A percentile compares a stretch with the other conserved stretches of the same genome.
Evolutionary conservation across 2,113 vertebrate genomes (phyloP).

Genomic region (Cottus gobio): DNA sequence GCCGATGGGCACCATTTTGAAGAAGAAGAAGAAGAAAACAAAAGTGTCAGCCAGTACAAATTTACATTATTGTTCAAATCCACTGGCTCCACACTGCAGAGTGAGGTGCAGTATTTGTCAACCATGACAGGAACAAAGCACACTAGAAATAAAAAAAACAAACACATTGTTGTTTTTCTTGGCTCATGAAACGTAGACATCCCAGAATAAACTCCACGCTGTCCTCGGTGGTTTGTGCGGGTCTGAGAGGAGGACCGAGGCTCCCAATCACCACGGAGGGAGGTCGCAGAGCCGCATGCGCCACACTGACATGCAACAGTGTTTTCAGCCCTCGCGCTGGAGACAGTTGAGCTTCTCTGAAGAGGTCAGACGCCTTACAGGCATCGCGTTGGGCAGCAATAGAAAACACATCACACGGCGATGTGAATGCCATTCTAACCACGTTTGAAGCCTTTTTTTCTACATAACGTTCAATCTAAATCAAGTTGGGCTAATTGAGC

Average conservation of each 20-base stretch:
- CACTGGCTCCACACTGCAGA: neutral
- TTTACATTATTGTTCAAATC: neutral
- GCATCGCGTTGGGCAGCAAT: too few species aligned
- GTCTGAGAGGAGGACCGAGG: too few species aligned
- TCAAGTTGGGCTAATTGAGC: conserved; percentile 39
- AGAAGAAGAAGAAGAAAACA: neutral
- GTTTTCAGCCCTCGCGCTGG: conserved; percentile 6
- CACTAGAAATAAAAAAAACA: neutral
- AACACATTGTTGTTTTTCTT: too few species aligned
- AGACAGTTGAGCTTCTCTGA: neutral
- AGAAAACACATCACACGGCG: neutral
- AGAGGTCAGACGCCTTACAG: neutral
- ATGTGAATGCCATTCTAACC: neutral
- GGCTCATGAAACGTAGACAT: neutral
- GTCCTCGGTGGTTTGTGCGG: neutral
- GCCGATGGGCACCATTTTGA: neutral
- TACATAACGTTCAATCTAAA: neutral
- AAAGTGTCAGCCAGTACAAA: neutral
- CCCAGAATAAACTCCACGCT: conserved; percentile 3
- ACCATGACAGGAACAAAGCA: conserved; percentile 20
- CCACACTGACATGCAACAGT: conserved; percentile 54
- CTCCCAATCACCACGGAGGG: conserved; percentile 14
- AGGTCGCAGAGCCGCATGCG: conserved; percentile 35
- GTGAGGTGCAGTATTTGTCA: conserved; percentile 13
- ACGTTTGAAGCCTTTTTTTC: too few species aligned